phyloP scores from a whole-genome alignment of 1,140 invertebrate genomes.

The Lordiphosa mommai region DNA sequence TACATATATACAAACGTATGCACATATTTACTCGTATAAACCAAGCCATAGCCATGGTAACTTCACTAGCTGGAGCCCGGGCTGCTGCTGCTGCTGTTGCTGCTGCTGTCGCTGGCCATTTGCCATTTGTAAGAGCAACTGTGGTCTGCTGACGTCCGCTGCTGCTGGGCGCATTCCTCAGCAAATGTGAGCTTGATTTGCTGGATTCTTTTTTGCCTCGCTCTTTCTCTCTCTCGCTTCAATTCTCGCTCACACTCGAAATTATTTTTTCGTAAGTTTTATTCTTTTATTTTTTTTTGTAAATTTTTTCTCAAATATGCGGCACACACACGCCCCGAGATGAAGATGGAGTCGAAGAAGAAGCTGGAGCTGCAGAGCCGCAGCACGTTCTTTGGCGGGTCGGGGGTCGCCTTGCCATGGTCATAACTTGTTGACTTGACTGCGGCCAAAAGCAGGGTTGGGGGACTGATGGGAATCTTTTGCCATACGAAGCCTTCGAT shows the following conservation, averaged over 20 bases:
- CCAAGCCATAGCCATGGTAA: conserved; percentile 14
- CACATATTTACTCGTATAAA: neutral
- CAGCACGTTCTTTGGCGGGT: conserved; percentile 52
- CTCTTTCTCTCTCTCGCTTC: conserved; percentile 12
- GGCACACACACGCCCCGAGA: conserved; percentile 44
- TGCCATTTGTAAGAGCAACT: conserved; percentile 46
- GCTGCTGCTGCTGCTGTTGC: conserved; percentile 10
- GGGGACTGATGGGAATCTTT: conserved; percentile 36
- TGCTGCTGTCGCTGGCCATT: conserved; percentile 31
- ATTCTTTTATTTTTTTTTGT: conserved; percentile 35
- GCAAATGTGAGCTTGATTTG: conserved; percentile 79
- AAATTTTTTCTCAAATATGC: conserved; percentile 53
- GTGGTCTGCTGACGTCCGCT: conserved; percentile 41
- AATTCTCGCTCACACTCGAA: conserved; percentile 34
- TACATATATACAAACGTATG: neutral
- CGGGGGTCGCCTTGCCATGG: conserved; percentile 46
- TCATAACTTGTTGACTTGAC: conserved; percentile 50
- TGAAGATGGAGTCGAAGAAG: conserved; percentile 12
- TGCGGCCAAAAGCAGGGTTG: neutral
- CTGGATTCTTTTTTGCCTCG: conserved; percentile 63
- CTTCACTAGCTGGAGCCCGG: neutral
- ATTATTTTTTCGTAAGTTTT: conserved; percentile 64
- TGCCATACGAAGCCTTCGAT: conserved; percentile 35
- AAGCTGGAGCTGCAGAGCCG: conserved; percentile 2
- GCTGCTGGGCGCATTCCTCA: conserved; percentile 77